Percentiles rank a stretch among this genome's conserved stretches.
These are phyloP conservation scores for Platichthys flesus DNA, from an alignment of 2,113 vertebrate genomes.

Conservation along the genomic window DNA sequence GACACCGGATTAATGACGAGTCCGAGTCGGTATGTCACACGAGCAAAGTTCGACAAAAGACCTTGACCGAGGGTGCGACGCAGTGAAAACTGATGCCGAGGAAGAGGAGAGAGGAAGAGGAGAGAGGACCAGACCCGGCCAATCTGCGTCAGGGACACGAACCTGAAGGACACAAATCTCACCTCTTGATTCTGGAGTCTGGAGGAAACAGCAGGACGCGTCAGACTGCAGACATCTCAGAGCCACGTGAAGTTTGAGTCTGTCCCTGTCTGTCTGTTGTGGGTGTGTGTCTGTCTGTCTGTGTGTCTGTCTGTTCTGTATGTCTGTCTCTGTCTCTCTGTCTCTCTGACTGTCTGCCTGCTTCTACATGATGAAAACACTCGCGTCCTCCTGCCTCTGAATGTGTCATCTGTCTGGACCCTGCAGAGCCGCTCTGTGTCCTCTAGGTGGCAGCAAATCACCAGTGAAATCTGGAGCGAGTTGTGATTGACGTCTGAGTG, in stretches of 20 bases:
- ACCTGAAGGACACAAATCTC: too few relatives aligned
- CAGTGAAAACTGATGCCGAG: conserved; percentile 15
- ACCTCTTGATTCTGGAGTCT: too few relatives aligned
- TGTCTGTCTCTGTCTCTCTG: neutral
- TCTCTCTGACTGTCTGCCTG: neutral
- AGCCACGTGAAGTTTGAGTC: neutral
- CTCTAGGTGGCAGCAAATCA: neutral
- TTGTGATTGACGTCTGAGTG: too few relatives aligned
- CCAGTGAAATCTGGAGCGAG: neutral
- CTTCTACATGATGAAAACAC: conserved; percentile 27
- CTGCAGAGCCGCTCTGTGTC: neutral
- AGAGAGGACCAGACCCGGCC: too few relatives aligned
- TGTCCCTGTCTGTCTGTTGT: neutral
- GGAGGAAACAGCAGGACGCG: too few relatives aligned
- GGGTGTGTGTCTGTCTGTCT: neutral
- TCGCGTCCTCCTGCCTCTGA: conserved; percentile 5
- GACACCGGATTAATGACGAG: neutral
- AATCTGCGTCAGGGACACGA: too few relatives aligned
- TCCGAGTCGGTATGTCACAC: neutral
- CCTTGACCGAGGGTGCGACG: neutral
- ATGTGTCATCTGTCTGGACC: neutral
- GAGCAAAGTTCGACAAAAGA: conserved; percentile 17
- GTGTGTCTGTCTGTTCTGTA: neutral
- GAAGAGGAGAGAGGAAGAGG: too few relatives aligned
- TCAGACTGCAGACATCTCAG: too few relatives aligned